phyloP scores from a whole-genome alignment of 2,797 vertebrate species.

The Echeneis naucrates region DNA sequence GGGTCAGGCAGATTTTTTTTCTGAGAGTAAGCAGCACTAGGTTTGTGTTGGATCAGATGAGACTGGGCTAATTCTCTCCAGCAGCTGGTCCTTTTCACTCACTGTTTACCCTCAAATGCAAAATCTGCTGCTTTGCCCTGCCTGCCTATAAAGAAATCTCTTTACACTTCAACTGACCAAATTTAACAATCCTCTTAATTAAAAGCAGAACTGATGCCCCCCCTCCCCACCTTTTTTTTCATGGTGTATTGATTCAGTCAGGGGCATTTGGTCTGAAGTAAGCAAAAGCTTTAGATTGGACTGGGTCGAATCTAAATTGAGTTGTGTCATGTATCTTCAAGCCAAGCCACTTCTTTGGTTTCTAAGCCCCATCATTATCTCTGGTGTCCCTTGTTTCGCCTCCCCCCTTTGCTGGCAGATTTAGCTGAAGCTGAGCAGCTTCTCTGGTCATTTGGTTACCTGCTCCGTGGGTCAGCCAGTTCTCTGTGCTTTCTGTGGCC shows the following conservation, averaged over 20 bases:
- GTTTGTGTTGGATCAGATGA: conserved; percentile 84
- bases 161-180: conserved; percentile 78
- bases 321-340: conserved; percentile 73
- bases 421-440: conserved; percentile 55
- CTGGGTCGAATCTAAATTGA: conserved; percentile 70
- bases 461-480: conserved; percentile 71
- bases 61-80: conserved; percentile 84
- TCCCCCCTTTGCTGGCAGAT: conserved; percentile 51
- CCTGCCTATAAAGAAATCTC: conserved; percentile 78
- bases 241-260: conserved; percentile 67
- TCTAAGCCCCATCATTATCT: conserved; percentile 72
- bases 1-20: conserved; percentile 84
- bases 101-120: conserved; percentile 83
- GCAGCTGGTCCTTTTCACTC: conserved; percentile 87
- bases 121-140: conserved; percentile 78
- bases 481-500: conserved; percentile 70
- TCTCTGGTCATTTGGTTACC: conserved; percentile 72
- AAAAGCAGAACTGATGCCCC: conserved; percentile 74
- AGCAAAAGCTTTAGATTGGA: conserved; percentile 66
- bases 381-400: conserved; percentile 63
- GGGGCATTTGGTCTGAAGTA: conserved; percentile 62
- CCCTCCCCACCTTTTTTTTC: conserved; percentile 47
- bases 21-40: conserved; percentile 79
- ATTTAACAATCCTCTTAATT: conserved; percentile 83
- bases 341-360: conserved; percentile 71